Percentiles rank a stretch among this genome's conserved stretches.
phyloP scores from a whole-genome alignment of 2,888 invertebrate species.

The Epinotia nisella region DNA sequence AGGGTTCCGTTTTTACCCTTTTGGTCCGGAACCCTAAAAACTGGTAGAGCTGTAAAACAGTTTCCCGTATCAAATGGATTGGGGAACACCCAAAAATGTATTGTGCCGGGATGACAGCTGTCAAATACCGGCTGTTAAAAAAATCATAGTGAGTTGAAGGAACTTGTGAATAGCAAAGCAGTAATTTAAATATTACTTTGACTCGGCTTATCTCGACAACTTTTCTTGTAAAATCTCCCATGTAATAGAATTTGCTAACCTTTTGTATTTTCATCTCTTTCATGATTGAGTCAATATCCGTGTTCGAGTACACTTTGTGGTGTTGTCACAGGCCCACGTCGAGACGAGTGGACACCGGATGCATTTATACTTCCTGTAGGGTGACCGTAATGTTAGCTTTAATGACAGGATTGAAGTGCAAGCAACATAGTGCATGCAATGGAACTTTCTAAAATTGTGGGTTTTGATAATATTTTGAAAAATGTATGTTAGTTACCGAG shows the following conservation, averaged over 20 bases:
- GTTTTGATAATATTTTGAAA: neutral
- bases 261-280: slow-evolving; percentile 5
- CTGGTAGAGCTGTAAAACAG: too few relatives aligned
- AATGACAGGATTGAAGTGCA: slow-evolving; percentile 25
- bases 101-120: too few relatives aligned
- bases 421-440: slow-evolving; percentile 14
- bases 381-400: slow-evolving; percentile 11
- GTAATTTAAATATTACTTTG: too few relatives aligned
- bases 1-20: too few relatives aligned
- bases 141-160: too few relatives aligned
- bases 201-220: too few relatives aligned
- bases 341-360: slow-evolving; percentile 27
- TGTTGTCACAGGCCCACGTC: slow-evolving; percentile 1
- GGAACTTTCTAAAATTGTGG: neutral
- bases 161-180: too few relatives aligned
- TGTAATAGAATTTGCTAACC: neutral
- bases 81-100: too few relatives aligned
- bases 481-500: neutral
- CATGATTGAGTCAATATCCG: slow-evolving; percentile 19
- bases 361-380: slow-evolving; percentile 26
- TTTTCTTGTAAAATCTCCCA: neutral
- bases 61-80: too few relatives aligned
- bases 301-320: slow-evolving; percentile 22
- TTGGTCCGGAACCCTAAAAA: too few relatives aligned
- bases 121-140: too few relatives aligned